phyloP scores from a whole-genome alignment of 2,888 invertebrate genomes.

The Phaedon cochleariae region DNA sequence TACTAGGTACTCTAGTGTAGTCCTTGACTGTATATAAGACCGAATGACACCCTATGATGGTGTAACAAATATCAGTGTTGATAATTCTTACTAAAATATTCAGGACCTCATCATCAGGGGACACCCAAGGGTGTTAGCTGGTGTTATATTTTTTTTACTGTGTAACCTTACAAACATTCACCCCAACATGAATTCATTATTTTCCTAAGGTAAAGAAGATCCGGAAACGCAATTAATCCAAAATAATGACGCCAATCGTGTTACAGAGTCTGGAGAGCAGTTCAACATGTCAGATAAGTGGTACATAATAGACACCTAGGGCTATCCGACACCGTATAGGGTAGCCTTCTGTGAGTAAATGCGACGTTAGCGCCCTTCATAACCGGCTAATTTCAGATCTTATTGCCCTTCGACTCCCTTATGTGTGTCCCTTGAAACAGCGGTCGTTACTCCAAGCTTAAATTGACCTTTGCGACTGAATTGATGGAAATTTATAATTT shows the following conservation, averaged over 20 bases:
- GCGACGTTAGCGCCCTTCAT: conserved; percentile 36
- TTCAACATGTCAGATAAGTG: conserved; percentile 30
- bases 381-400: conserved; percentile 41
- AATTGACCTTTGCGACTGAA: conserved; percentile 16
- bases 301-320: conserved; percentile 46
- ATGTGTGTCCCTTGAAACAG: conserved; percentile 19
- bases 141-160: too few species aligned
- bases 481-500: neutral
- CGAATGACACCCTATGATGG: too few species aligned
- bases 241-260: conserved; percentile 10
- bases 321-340: conserved; percentile 39
- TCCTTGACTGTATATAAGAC: too few species aligned
- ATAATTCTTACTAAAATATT: too few species aligned
- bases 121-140: too few species aligned
- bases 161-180: neutral
- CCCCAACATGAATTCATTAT: neutral
- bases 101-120: too few species aligned
- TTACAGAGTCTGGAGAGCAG: neutral
- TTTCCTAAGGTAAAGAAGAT: neutral
- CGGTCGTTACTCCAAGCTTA: conserved; percentile 8
- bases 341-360: conserved; percentile 33
- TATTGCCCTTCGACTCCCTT: conserved; percentile 36
- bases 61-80: too few species aligned
- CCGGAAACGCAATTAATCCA: conserved; percentile 7
- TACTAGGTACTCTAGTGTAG: too few species aligned